A percentile compares a stretch with the other conserved stretches of the same genome.
Evolutionary conservation across 1,140 invertebrate genomes (phyloP).

Genomic region (Eufriesea mexicana): DNA sequence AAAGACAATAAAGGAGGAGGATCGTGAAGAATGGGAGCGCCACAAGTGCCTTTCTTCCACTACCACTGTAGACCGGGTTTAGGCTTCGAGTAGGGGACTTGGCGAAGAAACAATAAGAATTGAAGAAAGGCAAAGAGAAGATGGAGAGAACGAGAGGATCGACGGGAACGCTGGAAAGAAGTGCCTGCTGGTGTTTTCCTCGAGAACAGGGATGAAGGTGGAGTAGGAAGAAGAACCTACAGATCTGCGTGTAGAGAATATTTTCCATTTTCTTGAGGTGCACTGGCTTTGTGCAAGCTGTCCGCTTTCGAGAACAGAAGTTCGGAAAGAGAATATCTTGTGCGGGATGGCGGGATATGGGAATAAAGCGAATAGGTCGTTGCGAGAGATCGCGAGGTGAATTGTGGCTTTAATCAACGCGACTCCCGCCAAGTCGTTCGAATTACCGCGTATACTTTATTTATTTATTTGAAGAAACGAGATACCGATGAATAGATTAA

Average conservation of each 20-base stretch:
- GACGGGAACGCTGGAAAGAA: neutral
- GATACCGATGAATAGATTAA: too few species aligned
- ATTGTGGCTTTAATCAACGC: neutral
- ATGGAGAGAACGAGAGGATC: neutral
- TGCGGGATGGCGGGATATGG: too few species aligned
- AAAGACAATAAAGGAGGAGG: constrained; percentile 28
- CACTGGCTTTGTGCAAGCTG: constrained; percentile 1
- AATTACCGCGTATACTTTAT: neutral
- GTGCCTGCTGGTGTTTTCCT: neutral
- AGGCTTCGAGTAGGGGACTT: neutral
- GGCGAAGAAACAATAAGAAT: constrained; percentile 19
- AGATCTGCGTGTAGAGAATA: constrained; percentile 4
- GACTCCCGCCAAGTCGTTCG: neutral
- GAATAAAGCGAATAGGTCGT: neutral
- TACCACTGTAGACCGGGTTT: neutral
- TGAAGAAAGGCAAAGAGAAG: too few species aligned
- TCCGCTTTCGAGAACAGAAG: neutral
- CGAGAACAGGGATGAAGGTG: constrained; percentile 3
- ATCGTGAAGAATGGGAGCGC: neutral
- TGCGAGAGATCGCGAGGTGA: neutral
- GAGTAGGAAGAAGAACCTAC: neutral
- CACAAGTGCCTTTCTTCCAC: constrained; percentile 36
- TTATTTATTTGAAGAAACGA: neutral
- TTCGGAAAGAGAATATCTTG: neutral
- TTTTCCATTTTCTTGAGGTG: constrained; percentile 25